phyloP scores from a whole-genome alignment of 64 coral and sea anemone species.

The Pocillopora verrucosa region DNA sequence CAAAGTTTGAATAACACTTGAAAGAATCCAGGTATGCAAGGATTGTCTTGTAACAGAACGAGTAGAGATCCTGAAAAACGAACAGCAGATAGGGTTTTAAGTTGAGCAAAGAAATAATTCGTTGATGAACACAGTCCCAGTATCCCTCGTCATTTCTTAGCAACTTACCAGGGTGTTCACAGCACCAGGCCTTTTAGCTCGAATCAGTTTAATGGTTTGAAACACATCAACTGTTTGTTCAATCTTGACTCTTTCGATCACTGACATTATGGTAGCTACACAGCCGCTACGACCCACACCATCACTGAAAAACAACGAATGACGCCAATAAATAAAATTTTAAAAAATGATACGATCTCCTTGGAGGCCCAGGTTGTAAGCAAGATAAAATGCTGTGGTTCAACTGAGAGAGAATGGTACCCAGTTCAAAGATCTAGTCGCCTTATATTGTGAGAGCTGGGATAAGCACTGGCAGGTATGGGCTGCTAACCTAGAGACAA shows the following conservation, averaged over 20 bases:
- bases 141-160: too few species aligned
- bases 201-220: slow-evolving; percentile 52
- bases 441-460: too few species aligned
- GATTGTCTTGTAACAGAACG: slow-evolving; percentile 62
- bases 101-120: too few species aligned
- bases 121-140: too few species aligned
- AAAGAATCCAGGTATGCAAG: slow-evolving; percentile 60
- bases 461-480: too few species aligned
- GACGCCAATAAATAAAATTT: too few species aligned
- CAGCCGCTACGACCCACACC: slow-evolving; percentile 69
- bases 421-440: too few species aligned
- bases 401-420: too few species aligned
- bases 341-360: too few species aligned
- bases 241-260: slow-evolving; percentile 42
- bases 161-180: slow-evolving; percentile 49
- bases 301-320: slow-evolving; percentile 22
- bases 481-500: too few species aligned
- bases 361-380: too few species aligned
- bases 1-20: slow-evolving; percentile 64
- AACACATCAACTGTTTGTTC: slow-evolving; percentile 73
- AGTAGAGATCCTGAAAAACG: slow-evolving; percentile 51
- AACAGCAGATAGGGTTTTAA: not conserved
- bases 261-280: slow-evolving; percentile 29
- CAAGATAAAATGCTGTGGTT: too few species aligned
- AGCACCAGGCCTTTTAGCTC: slow-evolving; percentile 54